Evolutionary conservation across 1,140 invertebrate species (phyloP).

Genomic region (Ceratina australensis): DNA sequence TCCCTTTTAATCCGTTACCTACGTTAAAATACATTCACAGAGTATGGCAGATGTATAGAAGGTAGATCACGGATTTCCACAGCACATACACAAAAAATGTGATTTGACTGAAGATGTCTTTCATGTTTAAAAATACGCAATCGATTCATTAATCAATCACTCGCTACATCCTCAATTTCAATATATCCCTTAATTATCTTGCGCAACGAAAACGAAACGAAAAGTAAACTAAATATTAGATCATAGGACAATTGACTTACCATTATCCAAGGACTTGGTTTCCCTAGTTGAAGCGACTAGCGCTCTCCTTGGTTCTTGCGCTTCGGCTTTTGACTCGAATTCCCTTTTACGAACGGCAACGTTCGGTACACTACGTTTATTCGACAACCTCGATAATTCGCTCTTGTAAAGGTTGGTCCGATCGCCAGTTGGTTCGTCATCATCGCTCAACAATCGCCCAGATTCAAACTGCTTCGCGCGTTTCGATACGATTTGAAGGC

Average conservation of each 20-base stretch:
- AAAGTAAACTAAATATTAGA: too few relatives aligned
- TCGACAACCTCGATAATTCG: slow-evolving; percentile 85
- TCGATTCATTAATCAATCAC: too few relatives aligned
- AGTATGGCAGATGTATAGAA: slow-evolving; percentile 15
- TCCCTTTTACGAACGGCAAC: slow-evolving; percentile 87
- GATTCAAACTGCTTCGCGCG: slow-evolving; percentile 87
- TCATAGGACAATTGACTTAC: slow-evolving; percentile 49
- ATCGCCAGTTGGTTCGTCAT: slow-evolving; percentile 81
- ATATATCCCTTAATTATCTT: too few relatives aligned
- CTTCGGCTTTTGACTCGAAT: slow-evolving; percentile 83
- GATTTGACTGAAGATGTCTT: too few relatives aligned
- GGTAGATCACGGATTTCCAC: too few relatives aligned
- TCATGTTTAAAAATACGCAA: too few relatives aligned
- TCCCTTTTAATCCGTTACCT: slow-evolving; percentile 83
- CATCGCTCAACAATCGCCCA: slow-evolving; percentile 80
- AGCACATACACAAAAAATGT: too few relatives aligned
- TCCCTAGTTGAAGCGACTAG: slow-evolving; percentile 59
- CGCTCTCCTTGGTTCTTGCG: slow-evolving; percentile 67
- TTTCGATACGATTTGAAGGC: slow-evolving; percentile 84
- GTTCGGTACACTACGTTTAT: slow-evolving; percentile 86
- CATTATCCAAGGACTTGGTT: slow-evolving; percentile 74
- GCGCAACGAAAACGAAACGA: too few relatives aligned
- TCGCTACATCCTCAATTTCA: too few relatives aligned
- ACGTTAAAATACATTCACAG: slow-evolving; percentile 56
- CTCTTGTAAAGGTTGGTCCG: slow-evolving; percentile 86